A percentile compares a stretch with the other conserved stretches of the same genome.
Evolutionary conservation across 2,113 vertebrate species (phyloP).

Genomic region (Sapajus apella): DNA sequence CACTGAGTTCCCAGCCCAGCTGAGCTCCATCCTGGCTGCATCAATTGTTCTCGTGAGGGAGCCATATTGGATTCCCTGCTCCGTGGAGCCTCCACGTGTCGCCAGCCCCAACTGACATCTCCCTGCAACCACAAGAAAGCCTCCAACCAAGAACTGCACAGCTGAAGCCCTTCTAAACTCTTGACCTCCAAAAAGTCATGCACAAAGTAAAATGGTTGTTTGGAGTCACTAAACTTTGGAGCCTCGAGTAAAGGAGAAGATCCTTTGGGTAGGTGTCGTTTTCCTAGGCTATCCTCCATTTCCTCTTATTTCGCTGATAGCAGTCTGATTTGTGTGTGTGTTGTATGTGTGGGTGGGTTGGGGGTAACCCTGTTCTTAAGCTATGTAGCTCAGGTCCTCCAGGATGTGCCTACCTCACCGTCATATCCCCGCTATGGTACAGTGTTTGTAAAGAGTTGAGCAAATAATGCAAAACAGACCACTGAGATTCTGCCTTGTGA

Average conservation of each 20-base stretch:
- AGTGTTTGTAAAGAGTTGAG: not conserved
- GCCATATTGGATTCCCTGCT: no score
- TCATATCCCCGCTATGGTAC: no score
- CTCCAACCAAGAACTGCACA: not conserved
- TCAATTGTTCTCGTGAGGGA: not conserved
- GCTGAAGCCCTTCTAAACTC: not conserved
- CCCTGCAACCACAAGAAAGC: not conserved
- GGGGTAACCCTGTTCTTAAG: not conserved
- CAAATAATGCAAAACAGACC: not conserved
- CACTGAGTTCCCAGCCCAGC: not conserved
- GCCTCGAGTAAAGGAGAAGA: not conserved
- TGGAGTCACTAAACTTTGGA: not conserved
- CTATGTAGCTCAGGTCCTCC: not conserved
- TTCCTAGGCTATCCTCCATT: not conserved
- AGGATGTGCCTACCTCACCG: not conserved
- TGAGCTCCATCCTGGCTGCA: not conserved
- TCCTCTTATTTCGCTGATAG: not conserved
- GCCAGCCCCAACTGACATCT: not conserved
- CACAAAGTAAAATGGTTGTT: not conserved
- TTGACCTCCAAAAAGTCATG: not conserved
- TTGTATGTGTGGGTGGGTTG: not conserved
- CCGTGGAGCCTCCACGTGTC: no score
- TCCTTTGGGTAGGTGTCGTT: not conserved
- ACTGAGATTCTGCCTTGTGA: not conserved
- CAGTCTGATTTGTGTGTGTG: not conserved